These are phyloP conservation scores for Arenaria interpres DNA, from an alignment of 2,113 vertebrate genomes.

Conservation along the genomic window DNA sequence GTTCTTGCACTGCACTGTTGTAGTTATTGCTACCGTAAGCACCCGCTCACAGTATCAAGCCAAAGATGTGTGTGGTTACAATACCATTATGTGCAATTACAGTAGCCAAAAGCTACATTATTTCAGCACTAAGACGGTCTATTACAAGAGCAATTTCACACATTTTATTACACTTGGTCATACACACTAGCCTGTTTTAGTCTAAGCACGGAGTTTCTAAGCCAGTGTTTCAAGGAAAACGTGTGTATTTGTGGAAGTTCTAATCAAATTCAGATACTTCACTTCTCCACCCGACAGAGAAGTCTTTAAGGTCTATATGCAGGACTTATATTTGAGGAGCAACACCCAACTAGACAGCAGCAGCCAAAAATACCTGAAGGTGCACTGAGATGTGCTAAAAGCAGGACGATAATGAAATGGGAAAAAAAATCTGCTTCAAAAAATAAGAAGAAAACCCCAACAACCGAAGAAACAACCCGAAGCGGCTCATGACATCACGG, in stretches of 20 bases:
- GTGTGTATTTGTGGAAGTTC: not conserved
- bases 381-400: not conserved
- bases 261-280: too few species aligned
- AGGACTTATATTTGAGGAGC: not conserved
- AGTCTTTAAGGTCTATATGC: not conserved
- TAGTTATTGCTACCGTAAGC: not conserved
- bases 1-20: not conserved
- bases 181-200: not conserved
- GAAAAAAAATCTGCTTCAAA: not conserved
- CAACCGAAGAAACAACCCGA: not conserved
- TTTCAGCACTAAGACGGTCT: not conserved
- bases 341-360: not conserved
- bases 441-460: not conserved
- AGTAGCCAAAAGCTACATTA: not conserved
- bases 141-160: not conserved
- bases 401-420: not conserved
- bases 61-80: accelerated
- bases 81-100: not conserved
- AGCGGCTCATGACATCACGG: accelerated
- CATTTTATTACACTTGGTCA: not conserved
- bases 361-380: accelerated
- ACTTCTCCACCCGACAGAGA: not conserved
- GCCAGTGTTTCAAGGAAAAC: not conserved
- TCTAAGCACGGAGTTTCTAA: accelerated
- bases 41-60: accelerated